A percentile compares a stretch with the other conserved stretches of the same genome.
These are phyloP conservation scores for Diglossa cyanea DNA, from an alignment of 2,797 vertebrate species.

Conservation along the genomic window DNA sequence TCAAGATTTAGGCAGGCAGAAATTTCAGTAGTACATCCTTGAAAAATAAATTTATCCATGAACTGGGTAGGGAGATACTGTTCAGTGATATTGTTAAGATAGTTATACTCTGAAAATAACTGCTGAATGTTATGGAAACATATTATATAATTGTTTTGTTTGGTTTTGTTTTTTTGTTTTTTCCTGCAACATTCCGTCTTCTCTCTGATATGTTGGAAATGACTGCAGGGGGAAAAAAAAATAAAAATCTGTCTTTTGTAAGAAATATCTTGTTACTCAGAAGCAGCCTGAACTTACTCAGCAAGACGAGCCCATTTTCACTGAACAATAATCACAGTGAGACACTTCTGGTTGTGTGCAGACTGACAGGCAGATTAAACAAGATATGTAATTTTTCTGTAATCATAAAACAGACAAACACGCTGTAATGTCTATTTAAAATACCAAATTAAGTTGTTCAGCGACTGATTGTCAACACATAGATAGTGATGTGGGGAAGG, in stretches of 20 bases:
- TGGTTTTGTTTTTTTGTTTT: not conserved
- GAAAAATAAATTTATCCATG: not conserved
- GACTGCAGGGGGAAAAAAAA: fast-evolving
- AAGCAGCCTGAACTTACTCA: not conserved
- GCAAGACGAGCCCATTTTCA: not conserved
- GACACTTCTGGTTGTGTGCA: not conserved
- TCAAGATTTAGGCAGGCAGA: slow-evolving; percentile 10
- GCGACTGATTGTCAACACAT: not conserved
- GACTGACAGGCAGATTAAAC: not conserved
- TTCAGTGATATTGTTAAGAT: not conserved
- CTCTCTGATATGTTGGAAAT: not conserved
- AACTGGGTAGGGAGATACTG: not conserved
- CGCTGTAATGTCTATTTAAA: not conserved
- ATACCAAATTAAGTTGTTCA: not conserved
- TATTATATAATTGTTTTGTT: not conserved
- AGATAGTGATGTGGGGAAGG: not conserved
- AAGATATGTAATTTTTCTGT: not conserved
- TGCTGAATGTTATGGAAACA: not conserved
- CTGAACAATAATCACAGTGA: not conserved
- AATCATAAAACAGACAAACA: not conserved
- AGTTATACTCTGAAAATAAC: not conserved
- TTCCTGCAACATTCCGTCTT: not conserved
- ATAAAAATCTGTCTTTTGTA: not conserved
- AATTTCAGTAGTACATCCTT: slow-evolving; percentile 8
- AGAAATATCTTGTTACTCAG: not conserved